Evolutionary conservation across 2,113 vertebrate species (phyloP).

Genomic region (Piaya cayana): DNA sequence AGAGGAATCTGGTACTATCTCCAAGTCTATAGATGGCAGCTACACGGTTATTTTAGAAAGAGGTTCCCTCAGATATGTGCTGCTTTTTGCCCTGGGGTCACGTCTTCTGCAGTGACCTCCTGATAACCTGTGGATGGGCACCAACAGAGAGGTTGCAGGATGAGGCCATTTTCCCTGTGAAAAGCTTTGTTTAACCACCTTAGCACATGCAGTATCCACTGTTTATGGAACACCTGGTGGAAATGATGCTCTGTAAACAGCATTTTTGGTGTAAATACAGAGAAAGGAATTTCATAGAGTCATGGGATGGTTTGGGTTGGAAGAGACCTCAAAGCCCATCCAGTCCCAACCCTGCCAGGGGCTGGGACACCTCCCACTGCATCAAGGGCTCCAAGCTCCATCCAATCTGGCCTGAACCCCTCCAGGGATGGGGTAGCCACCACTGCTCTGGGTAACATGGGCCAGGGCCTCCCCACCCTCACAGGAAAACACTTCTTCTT

Average conservation of each 20-base stretch:
- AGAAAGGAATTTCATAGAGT: background rate
- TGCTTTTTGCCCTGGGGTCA: background rate
- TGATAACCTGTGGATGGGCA: background rate
- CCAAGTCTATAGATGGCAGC: background rate
- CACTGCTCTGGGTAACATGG: too few relatives aligned
- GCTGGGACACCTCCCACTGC: too few relatives aligned
- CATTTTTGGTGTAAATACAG: background rate
- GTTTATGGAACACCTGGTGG: background rate
- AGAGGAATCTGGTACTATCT: background rate
- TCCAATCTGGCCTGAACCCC: too few relatives aligned
- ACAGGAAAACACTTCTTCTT: too few relatives aligned
- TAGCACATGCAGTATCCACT: fast-evolving
- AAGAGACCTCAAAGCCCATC: too few relatives aligned
- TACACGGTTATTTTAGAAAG: background rate
- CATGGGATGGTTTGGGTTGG: too few relatives aligned
- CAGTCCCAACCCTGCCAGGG: too few relatives aligned
- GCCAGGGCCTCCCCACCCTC: too few relatives aligned
- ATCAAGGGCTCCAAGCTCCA: too few relatives aligned
- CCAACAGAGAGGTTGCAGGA: background rate
- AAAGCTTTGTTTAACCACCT: background rate
- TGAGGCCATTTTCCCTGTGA: background rate
- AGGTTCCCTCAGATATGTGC: background rate
- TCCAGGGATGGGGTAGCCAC: too few relatives aligned
- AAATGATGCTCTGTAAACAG: fast-evolving
- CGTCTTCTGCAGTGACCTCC: background rate